Base-by-base conservation (phyloP, 2,797 vertebrate genomes). In the Ctenochaetus hawaiiensis region DNA sequence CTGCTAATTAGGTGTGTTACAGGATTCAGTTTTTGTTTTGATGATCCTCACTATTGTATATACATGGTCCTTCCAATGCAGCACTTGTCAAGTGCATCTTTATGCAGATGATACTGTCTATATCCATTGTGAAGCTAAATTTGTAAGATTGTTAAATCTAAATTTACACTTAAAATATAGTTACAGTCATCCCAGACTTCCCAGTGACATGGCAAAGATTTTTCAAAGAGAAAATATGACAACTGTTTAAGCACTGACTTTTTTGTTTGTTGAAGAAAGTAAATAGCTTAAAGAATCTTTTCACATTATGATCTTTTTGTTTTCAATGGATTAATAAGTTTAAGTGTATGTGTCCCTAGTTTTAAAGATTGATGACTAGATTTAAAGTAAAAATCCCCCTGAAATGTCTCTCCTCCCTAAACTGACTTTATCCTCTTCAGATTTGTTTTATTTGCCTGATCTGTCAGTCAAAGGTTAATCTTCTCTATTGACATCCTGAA, bases 381-480 rank as follows among this genome's bases (percentile, higher is more conserved):
- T 65, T 66, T 45, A 12, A 47, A 63, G 9, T 2, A 45, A 64
- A 73, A 64, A 30, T 41, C n/a, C 23, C 45, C 20, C 39, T 41
- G 9, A 69, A 74, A 67, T 44, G 12, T 41, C 14, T 10, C 7
- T 56, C 23, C 6, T 39, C 22, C 30, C 16, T 30, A 1, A 70
- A 53, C 47, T 64, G 20, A 47, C 13, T 47, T 52, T 5, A 62
- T 34, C 37, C 22, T 56, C 23, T 59, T 20, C 45, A 61, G n/a
- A 30, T 81, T 63, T 52, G 10, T 49, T 63, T 66, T 26, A 23
- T 56, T 73, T 12, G 0, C 20, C 57, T 58, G 14, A 23, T 67
- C 43, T 26, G 18, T 17, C 16, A 58, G 74, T 84, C 82, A 84
- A 77, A 84, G 84, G 81, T 85, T 64, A 78, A 78, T 70, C 63